phyloP scores from a whole-genome alignment of 2,113 vertebrate genomes.

The Prunella himalayana region DNA sequence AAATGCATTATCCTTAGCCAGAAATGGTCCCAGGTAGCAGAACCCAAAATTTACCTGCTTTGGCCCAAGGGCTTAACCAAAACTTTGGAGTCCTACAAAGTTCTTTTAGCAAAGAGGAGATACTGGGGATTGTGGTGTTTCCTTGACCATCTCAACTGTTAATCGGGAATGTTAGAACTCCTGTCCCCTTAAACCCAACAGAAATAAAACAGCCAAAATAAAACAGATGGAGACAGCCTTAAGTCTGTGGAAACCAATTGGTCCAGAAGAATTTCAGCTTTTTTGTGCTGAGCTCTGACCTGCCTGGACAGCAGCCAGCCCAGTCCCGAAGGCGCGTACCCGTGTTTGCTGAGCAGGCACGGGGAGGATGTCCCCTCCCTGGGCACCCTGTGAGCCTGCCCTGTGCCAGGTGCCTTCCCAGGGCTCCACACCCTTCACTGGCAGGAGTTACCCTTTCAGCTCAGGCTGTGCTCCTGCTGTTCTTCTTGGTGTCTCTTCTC shows the following conservation, averaged over 20 bases:
- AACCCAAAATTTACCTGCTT: not conserved
- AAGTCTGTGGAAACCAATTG: not conserved
- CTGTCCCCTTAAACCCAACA: not conserved
- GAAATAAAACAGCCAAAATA: not conserved
- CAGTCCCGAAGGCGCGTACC: rapidly evolving
- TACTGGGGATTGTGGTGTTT: not conserved
- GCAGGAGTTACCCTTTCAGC: not conserved
- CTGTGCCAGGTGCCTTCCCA: not conserved
- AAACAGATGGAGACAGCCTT: not conserved
- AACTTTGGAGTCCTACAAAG: not conserved
- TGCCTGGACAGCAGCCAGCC: not conserved
- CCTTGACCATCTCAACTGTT: not conserved
- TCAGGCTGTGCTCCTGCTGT: not conserved
- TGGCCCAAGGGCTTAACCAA: not conserved
- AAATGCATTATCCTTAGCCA: not conserved
- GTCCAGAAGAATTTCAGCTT: not conserved
- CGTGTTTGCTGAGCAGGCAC: rapidly evolving
- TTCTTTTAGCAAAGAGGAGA: not conserved
- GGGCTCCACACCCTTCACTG: not conserved
- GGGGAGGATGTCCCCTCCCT: too few relatives aligned
- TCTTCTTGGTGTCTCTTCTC: not conserved
- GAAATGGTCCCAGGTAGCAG: not conserved
- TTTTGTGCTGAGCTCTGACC: not conserved
- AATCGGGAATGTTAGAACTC: not conserved
- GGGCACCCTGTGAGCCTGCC: not conserved